These are phyloP conservation scores for Heliocidaris tuberculata DNA, from an alignment of 35 echinoderm and acorn worm genomes.

Conservation along the genomic window DNA sequence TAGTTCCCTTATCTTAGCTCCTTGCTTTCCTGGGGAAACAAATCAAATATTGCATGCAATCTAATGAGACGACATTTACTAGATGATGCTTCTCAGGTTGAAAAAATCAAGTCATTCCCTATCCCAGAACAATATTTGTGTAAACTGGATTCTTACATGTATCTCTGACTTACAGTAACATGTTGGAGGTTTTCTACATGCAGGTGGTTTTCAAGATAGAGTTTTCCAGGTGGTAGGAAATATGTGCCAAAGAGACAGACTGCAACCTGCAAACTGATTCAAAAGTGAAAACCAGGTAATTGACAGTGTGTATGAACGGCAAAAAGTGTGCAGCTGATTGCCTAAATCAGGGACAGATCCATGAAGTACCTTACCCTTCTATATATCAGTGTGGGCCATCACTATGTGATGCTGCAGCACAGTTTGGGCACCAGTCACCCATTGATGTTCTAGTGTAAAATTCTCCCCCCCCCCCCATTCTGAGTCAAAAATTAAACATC, in stretches of 20 bases:
- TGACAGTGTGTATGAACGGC: too few relatives aligned
- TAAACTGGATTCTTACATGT: background rate
- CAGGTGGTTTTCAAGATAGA: background rate
- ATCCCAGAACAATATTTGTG: background rate
- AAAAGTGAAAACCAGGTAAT: too few relatives aligned
- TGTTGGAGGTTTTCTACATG: background rate
- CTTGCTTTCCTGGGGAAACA: constrained; percentile 64
- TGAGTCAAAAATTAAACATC: background rate
- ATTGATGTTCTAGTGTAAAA: background rate
- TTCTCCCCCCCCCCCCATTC: background rate
- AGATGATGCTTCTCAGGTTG: background rate
- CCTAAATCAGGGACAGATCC: too few relatives aligned
- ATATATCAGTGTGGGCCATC: too few relatives aligned
- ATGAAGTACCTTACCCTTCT: too few relatives aligned
- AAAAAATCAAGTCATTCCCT: background rate
- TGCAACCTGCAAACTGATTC: too few relatives aligned
- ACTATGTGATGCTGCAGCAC: too few relatives aligned
- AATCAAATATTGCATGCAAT: background rate
- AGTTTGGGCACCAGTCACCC: too few relatives aligned
- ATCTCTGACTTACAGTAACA: background rate
- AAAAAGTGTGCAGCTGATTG: too few relatives aligned
- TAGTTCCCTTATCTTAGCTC: constrained; percentile 80
- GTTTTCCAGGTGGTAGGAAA: background rate
- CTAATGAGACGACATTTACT: too few relatives aligned
- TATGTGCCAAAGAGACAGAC: background rate